A percentile compares a stretch with the other conserved stretches of the same genome.
These are phyloP conservation scores for Melieria picta DNA, from an alignment of 2,888 invertebrate genomes.

Conservation along the genomic window DNA sequence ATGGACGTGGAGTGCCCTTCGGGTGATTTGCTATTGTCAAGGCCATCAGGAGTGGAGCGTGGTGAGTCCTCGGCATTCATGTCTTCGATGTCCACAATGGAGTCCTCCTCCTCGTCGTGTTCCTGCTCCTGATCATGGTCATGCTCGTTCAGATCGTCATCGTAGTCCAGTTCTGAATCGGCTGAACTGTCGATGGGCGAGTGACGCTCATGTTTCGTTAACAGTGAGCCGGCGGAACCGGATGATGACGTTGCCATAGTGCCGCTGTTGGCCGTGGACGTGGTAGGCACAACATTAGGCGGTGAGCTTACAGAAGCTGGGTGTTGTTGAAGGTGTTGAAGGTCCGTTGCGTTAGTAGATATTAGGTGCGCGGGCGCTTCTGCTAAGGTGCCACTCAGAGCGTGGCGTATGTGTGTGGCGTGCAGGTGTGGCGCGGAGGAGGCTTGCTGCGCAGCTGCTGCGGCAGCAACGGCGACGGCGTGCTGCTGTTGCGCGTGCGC, in stretches of 20 bases:
- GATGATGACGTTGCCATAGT: slow-evolving; percentile 43
- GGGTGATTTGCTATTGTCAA: slow-evolving; percentile 63
- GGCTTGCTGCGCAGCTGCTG: slow-evolving; percentile 45
- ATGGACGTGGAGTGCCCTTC: slow-evolving; percentile 54
- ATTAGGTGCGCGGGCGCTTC: slow-evolving; percentile 62
- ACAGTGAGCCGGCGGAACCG: slow-evolving; percentile 32
- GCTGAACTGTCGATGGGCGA: slow-evolving; percentile 65
- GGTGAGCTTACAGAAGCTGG: slow-evolving; percentile 45
- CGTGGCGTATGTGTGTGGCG: slow-evolving; percentile 45
- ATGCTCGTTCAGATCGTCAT: slow-evolving; percentile 54
- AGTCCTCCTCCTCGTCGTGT: slow-evolving; percentile 68
- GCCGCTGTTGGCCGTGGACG: slow-evolving; percentile 50
- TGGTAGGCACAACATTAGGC: slow-evolving; percentile 51
- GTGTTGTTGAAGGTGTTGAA: slow-evolving; percentile 11
- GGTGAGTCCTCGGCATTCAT: slow-evolving; percentile 70
- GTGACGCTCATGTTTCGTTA: slow-evolving; percentile 63
- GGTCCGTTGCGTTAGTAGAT: slow-evolving; percentile 16
- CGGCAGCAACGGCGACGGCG: slow-evolving; percentile 50
- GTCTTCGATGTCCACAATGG: slow-evolving; percentile 84
- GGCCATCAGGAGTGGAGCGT: slow-evolving; percentile 64
- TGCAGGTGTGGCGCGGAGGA: slow-evolving; percentile 36
- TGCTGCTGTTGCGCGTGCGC: slow-evolving; percentile 59
- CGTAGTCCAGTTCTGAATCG: slow-evolving; percentile 66
- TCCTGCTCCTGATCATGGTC: slow-evolving; percentile 55
- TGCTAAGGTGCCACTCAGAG: slow-evolving; percentile 58